These are phyloP conservation scores for Catagonus wagneri DNA, from an alignment of 2,113 vertebrate species.

Conservation along the genomic window DNA sequence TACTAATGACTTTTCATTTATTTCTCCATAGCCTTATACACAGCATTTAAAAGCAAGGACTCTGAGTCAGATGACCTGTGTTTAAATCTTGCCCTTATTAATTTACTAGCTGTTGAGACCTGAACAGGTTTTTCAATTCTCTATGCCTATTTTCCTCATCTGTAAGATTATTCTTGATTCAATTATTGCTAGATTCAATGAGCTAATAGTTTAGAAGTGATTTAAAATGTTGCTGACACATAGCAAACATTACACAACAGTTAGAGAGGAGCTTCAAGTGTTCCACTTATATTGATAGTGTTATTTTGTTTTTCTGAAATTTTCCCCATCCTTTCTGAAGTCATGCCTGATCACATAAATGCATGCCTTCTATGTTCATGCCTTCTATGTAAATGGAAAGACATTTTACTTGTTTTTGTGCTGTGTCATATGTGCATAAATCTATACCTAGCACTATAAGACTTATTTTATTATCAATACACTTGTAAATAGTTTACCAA, in stretches of 20 bases:
- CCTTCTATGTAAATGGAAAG: background rate
- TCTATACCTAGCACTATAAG: background rate
- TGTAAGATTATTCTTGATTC: background rate
- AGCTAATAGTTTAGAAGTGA: background rate
- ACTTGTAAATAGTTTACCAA: background rate
- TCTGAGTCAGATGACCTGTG: background rate
- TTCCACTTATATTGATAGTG: background rate
- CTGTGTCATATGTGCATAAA: fast-evolving
- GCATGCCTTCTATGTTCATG: background rate
- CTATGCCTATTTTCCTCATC: background rate
- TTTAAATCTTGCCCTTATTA: background rate
- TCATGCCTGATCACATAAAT: background rate
- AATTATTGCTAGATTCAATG: background rate
- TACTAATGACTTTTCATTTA: background rate
- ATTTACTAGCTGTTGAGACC: background rate
- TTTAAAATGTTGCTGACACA: background rate
- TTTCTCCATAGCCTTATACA: background rate
- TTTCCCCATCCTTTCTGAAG: background rate
- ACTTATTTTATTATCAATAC: background rate
- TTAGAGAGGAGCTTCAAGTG: background rate
- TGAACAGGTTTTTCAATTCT: background rate
- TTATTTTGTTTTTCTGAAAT: background rate
- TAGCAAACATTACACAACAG: background rate
- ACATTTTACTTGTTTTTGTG: background rate
- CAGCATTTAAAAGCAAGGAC: background rate